Evolutionary conservation across 2,888 invertebrate species (phyloP).

Genomic region (Quadriops clusia): DNA sequence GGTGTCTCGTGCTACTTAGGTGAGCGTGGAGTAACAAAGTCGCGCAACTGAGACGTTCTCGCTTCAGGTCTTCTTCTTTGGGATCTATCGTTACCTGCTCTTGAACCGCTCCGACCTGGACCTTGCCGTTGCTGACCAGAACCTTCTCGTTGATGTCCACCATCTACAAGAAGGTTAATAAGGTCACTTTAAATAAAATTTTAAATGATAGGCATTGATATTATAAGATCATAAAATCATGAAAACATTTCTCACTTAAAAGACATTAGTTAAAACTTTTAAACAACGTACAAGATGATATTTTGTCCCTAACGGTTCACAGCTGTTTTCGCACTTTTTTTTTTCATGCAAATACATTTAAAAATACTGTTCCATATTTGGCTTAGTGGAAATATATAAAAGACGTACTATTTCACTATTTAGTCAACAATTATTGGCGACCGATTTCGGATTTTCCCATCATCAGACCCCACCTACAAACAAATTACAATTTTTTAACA

Average conservation of each 20-base stretch:
- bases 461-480: too few species aligned
- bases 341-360: too few species aligned
- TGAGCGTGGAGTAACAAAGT: slow-evolving; percentile 33
- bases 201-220: neutral
- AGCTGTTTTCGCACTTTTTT: too few species aligned
- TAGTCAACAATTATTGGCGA: too few species aligned
- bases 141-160: slow-evolving; percentile 16
- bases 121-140: slow-evolving; percentile 13
- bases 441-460: too few species aligned
- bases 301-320: too few species aligned
- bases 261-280: neutral
- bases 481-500: too few species aligned
- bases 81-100: slow-evolving; percentile 23
- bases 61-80: slow-evolving; percentile 28
- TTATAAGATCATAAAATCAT: slow-evolving; percentile 1
- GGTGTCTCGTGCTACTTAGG: slow-evolving; percentile 33
- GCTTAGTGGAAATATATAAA: too few species aligned
- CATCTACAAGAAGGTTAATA: slow-evolving; percentile 12
- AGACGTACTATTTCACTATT: too few species aligned
- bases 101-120: slow-evolving; percentile 19
- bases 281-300: too few species aligned
- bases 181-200: neutral
- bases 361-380: too few species aligned
- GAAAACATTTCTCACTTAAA: neutral
- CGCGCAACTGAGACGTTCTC: slow-evolving; percentile 32